phyloP scores from a whole-genome alignment of 2,113 vertebrate genomes.

The Grammomys surdaster region DNA sequence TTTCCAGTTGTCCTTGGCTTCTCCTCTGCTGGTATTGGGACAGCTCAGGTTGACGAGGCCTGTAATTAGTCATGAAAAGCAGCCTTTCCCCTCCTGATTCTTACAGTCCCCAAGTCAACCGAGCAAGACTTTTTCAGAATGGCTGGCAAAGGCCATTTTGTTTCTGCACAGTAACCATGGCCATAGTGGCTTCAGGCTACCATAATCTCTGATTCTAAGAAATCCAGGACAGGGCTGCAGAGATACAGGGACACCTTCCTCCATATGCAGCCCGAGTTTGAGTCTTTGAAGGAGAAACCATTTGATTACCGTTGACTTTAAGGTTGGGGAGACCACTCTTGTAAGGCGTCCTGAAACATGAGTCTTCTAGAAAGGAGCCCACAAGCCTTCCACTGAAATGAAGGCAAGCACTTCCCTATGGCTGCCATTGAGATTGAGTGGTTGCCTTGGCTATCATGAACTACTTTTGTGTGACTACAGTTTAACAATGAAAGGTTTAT shows the following conservation, averaged over 20 bases:
- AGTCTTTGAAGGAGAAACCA: conserved; percentile 33
- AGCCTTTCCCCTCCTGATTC: background rate
- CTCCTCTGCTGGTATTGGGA: background rate
- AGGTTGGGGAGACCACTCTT: background rate
- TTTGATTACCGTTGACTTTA: background rate
- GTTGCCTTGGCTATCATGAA: background rate
- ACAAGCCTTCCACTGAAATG: background rate
- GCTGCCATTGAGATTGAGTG: conserved; percentile 57
- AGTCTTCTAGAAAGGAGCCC: background rate
- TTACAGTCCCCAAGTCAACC: background rate
- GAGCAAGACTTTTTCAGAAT: conserved; percentile 32
- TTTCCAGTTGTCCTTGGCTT: conserved; percentile 6
- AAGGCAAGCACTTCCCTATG: conserved; percentile 37
- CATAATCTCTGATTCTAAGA: background rate
- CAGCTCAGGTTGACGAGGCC: background rate
- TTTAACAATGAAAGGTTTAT: conserved; percentile 75
- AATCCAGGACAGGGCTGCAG: background rate
- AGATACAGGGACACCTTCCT: background rate
- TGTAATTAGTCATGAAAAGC: background rate
- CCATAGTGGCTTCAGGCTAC: background rate
- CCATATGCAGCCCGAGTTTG: background rate
- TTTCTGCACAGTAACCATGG: background rate
- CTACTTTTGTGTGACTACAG: conserved; percentile 42
- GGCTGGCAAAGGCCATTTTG: background rate
- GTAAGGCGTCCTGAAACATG: background rate